Evolutionary conservation across 2,113 vertebrate genomes (phyloP).

Genomic region (Eptesicus fuscus): DNA sequence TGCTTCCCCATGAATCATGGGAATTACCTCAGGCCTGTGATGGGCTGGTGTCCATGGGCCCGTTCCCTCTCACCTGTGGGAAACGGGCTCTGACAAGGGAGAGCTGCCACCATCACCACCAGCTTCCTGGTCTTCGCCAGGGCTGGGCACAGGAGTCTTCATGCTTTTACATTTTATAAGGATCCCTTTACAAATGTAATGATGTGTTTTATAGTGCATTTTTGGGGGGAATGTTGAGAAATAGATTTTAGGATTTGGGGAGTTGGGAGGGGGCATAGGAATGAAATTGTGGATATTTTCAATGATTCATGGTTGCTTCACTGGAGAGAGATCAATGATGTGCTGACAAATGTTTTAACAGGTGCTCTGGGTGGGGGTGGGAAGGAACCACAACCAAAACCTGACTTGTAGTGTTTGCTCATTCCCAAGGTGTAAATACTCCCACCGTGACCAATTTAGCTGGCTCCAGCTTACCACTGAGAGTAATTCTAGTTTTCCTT

Average conservation of each 20-base stretch:
- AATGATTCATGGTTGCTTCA: neutral
- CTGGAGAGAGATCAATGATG: neutral
- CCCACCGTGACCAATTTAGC: neutral
- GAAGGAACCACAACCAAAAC: neutral
- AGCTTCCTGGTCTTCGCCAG: neutral
- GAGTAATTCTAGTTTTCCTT: neutral
- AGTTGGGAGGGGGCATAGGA: neutral
- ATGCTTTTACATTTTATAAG: neutral
- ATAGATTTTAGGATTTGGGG: neutral
- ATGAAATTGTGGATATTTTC: neutral
- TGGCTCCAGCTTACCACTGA: neutral
- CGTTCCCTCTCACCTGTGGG: neutral
- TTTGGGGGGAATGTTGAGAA: neutral
- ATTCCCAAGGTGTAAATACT: neutral
- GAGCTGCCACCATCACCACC: neutral
- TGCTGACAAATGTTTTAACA: neutral
- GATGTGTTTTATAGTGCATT: neutral
- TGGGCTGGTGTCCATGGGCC: neutral
- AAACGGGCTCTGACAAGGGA: neutral
- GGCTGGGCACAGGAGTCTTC: neutral
- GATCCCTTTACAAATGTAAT: neutral
- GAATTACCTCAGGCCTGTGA: neutral
- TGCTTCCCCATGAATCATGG: constrained; percentile 52
- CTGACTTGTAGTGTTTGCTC: neutral
- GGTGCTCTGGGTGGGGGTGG: neutral